These are phyloP conservation scores for Porites australiensis DNA, from an alignment of 64 coral and sea anemone genomes.

Conservation along the genomic window DNA sequence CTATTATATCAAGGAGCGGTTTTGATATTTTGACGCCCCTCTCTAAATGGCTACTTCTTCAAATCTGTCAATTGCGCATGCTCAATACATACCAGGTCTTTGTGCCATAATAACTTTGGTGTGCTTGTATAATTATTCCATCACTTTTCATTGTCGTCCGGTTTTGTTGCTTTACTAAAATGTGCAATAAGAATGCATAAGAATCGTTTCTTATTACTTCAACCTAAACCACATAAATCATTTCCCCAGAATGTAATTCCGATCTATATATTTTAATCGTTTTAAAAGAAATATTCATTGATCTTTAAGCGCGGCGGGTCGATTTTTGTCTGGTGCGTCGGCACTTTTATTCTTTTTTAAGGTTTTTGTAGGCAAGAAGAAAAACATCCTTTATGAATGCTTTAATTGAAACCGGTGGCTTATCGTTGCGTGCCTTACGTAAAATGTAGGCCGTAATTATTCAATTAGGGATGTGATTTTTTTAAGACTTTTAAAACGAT, in stretches of 20 bases:
- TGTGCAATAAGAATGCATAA: not conserved
- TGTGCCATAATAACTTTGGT: too few species aligned
- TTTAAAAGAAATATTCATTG: not conserved
- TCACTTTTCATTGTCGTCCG: too few species aligned
- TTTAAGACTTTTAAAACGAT: too few species aligned
- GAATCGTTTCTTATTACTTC: not conserved
- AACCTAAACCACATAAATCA: not conserved
- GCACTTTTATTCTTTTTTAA: not conserved
- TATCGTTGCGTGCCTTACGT: too few species aligned
- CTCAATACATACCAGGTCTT: not conserved
- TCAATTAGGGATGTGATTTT: too few species aligned
- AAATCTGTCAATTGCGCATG: not conserved
- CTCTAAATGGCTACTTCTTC: not conserved
- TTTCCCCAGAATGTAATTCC: not conserved
- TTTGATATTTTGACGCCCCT: not conserved
- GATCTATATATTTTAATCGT: not conserved
- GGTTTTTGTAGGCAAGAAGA: not conserved
- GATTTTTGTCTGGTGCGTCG: not conserved
- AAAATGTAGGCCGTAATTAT: too few species aligned
- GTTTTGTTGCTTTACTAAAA: too few species aligned
- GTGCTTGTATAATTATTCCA: too few species aligned
- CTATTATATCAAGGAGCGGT: conserved; percentile 2
- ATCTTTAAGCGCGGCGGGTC: not conserved
- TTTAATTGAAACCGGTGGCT: not conserved
- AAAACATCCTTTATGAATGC: not conserved